A percentile compares a stretch with the other conserved stretches of the same genome.
phyloP scores from a whole-genome alignment of 2,797 vertebrate species.

The Melanotaenia boesemani region DNA sequence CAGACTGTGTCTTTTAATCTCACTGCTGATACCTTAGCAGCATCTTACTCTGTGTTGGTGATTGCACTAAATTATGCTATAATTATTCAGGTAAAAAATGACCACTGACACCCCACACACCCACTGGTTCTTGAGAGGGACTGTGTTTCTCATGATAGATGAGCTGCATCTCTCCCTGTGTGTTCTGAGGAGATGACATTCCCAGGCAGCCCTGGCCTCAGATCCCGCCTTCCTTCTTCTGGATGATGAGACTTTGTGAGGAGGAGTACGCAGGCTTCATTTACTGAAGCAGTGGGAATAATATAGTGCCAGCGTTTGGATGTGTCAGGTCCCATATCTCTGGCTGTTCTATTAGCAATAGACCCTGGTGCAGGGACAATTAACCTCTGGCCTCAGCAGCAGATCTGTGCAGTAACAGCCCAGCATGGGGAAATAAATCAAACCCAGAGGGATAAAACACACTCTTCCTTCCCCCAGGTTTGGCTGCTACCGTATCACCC shows the following conservation, averaged over 20 bases:
- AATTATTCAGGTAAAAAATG: slow-evolving; percentile 78
- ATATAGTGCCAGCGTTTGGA: slow-evolving; percentile 76
- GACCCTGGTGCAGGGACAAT: slow-evolving; percentile 77
- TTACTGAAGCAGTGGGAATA: slow-evolving; percentile 74
- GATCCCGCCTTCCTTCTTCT: slow-evolving; percentile 50
- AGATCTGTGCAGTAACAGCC: slow-evolving; percentile 74
- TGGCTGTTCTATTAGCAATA: slow-evolving; percentile 80
- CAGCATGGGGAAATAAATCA: slow-evolving; percentile 76
- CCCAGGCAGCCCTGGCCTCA: slow-evolving; percentile 46
- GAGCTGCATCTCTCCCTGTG: slow-evolving; percentile 51
- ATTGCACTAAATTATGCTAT: slow-evolving; percentile 73
- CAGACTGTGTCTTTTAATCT: slow-evolving; percentile 27
- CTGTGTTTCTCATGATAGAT: slow-evolving; percentile 66
- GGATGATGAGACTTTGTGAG: slow-evolving; percentile 66
- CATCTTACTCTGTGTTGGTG: slow-evolving; percentile 46
- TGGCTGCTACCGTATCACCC: slow-evolving; percentile 53
- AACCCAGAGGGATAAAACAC: slow-evolving; percentile 64
- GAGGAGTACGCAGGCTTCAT: slow-evolving; percentile 73
- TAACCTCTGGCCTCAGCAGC: slow-evolving; percentile 76
- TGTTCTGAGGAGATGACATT: slow-evolving; percentile 71
- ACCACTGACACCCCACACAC: slow-evolving; percentile 53
- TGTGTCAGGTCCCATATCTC: slow-evolving; percentile 80
- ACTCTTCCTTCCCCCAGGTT: slow-evolving; percentile 46
- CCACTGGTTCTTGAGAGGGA: slow-evolving; percentile 36
- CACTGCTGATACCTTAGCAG: slow-evolving; percentile 55